Percentiles rank a stretch among this genome's conserved stretches.
phyloP scores from a whole-genome alignment of 2,113 vertebrate genomes.

The Daphoenositta chrysoptera region DNA sequence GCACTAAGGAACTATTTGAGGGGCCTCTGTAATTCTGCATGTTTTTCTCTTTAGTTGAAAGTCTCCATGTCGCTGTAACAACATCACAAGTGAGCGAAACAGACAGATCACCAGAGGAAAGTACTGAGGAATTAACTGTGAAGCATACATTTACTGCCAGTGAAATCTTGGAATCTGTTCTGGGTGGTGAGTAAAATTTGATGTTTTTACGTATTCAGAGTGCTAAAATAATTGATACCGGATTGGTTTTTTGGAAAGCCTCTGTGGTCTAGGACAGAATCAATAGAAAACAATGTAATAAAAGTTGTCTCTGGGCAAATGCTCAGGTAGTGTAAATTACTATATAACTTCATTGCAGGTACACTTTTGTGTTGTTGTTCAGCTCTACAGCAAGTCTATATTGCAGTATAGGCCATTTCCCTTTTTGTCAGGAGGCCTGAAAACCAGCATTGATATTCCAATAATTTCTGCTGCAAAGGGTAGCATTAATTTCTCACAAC shows the following conservation, averaged over 20 bases:
- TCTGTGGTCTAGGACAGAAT: not conserved
- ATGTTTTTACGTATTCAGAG: not conserved
- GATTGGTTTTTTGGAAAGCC: not conserved
- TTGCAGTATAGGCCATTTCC: not conserved
- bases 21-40: not conserved
- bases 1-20: not conserved
- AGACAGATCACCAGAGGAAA: not conserved
- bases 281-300: not conserved
- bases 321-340: not conserved
- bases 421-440: not conserved
- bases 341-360: not conserved
- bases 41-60: slow-evolving; percentile 67
- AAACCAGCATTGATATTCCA: not conserved
- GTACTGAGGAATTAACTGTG: not conserved
- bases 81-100: slow-evolving; percentile 39
- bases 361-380: not conserved
- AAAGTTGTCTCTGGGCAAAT: not conserved
- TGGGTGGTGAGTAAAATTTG: slow-evolving; percentile 66
- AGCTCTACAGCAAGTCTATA: not conserved
- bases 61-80: slow-evolving; percentile 62
- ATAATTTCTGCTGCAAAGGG: not conserved
- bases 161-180: not conserved
- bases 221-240: not conserved
- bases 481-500: not conserved
- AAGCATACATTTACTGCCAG: not conserved